A percentile compares a stretch with the other conserved stretches of the same genome.
phyloP scores from a whole-genome alignment of 1,140 invertebrate genomes.

The Aphis craccivora region DNA sequence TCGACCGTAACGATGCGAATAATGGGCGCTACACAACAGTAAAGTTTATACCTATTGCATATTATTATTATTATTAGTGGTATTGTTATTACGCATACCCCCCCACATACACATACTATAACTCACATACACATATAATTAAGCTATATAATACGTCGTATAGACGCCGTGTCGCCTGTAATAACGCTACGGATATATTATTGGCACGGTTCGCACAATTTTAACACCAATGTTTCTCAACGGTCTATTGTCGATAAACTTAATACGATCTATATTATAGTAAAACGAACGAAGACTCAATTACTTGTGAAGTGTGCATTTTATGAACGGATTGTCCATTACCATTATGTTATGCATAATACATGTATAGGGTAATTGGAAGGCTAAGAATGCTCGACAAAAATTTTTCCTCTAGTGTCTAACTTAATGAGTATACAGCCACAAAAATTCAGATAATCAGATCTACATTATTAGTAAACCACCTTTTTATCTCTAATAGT shows the following conservation, averaged over 20 bases:
- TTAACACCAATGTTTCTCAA: background rate
- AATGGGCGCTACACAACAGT: background rate
- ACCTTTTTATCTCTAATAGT: background rate
- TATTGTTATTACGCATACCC: background rate
- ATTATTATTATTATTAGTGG: background rate
- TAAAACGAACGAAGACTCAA: background rate
- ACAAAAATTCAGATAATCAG: background rate
- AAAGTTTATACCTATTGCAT: background rate
- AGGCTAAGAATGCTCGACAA: background rate
- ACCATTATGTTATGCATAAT: background rate
- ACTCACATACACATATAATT: background rate
- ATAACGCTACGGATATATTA: background rate
- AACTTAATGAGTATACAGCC: background rate
- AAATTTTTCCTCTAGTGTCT: background rate
- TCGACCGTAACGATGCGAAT: too few relatives aligned
- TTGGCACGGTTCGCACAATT: background rate
- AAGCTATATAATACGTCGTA: background rate
- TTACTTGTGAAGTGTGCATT: background rate
- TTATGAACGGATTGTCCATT: background rate
- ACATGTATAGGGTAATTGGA: background rate
- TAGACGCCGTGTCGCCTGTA: background rate
- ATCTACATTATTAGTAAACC: background rate
- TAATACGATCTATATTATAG: background rate
- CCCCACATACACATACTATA: background rate
- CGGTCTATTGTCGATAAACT: background rate